These are phyloP conservation scores for Progne subis DNA, from an alignment of 2,113 vertebrate genomes.

Conservation along the genomic window DNA sequence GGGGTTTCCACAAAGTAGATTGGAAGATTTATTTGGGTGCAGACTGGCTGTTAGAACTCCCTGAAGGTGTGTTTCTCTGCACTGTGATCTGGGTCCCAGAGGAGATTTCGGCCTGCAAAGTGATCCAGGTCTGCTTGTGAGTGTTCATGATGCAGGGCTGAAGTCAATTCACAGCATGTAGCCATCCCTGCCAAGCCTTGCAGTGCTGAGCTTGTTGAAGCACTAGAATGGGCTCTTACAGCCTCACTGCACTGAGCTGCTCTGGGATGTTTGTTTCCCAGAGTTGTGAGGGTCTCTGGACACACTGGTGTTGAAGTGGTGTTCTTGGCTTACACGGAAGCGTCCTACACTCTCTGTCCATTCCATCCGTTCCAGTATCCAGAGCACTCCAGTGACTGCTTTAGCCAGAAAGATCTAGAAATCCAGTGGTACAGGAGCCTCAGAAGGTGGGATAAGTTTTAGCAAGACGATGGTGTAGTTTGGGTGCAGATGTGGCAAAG, in stretches of 20 bases:
- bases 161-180: background rate
- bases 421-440: background rate
- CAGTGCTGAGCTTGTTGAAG: background rate
- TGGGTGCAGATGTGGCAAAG: background rate
- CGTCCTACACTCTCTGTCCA: background rate
- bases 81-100: background rate
- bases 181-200: background rate
- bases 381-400: background rate
- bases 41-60: background rate
- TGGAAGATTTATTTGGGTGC: background rate
- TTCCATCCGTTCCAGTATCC: background rate
- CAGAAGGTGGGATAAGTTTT: background rate
- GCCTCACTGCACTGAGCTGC: background rate
- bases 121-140: background rate
- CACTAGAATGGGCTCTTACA: fast-evolving
- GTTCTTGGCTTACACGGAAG: background rate
- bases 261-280: background rate
- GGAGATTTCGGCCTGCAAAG: background rate
- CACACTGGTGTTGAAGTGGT: background rate
- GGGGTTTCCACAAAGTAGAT: background rate
- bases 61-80: background rate
- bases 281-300: background rate
- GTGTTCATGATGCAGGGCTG: background rate
- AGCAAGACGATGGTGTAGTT: background rate
- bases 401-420: background rate